phyloP scores from a whole-genome alignment of 2,888 invertebrate species.

The Unio delphinus region DNA sequence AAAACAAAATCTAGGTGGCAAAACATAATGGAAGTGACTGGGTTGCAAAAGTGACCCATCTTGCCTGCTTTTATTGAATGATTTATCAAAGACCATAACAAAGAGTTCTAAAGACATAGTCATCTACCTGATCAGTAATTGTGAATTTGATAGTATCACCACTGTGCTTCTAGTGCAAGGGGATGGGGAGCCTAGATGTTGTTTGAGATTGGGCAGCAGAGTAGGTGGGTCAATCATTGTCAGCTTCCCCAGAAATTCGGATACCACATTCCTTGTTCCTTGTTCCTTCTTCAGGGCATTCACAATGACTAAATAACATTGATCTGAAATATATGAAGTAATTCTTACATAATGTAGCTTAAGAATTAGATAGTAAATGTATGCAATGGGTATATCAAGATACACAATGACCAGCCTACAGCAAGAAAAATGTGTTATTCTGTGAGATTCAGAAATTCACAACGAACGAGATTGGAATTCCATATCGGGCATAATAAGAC shows the following conservation, averaged over 20 bases:
- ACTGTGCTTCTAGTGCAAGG: constrained; percentile 89
- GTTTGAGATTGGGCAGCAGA: constrained; percentile 84
- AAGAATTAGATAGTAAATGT: no score
- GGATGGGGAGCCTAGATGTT: constrained; percentile 61
- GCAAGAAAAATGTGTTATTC: no score
- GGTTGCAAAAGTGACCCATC: no score
- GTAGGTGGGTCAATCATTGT: constrained; percentile 92
- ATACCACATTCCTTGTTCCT: constrained; percentile 96
- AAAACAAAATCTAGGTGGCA: no score
- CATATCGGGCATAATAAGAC: no score
- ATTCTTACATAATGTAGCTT: no score
- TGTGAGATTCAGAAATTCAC: no score
- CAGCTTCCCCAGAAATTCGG: constrained; percentile 96
- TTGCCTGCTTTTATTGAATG: no score
- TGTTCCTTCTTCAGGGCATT: constrained; percentile 97
- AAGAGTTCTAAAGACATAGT: neutral
- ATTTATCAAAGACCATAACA: neutral
- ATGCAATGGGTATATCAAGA: no score
- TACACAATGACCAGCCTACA: no score
- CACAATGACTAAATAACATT: constrained; percentile 93
- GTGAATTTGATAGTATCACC: constrained; percentile 98
- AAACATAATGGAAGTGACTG: no score
- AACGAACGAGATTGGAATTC: no score
- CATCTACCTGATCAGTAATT: constrained; percentile 90
- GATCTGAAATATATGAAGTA: constrained; percentile 69